A percentile compares a stretch with the other conserved stretches of the same genome.
Conservation (phyloP, 2,888 invertebrate species). For the Meandrusa payeni region DNA sequence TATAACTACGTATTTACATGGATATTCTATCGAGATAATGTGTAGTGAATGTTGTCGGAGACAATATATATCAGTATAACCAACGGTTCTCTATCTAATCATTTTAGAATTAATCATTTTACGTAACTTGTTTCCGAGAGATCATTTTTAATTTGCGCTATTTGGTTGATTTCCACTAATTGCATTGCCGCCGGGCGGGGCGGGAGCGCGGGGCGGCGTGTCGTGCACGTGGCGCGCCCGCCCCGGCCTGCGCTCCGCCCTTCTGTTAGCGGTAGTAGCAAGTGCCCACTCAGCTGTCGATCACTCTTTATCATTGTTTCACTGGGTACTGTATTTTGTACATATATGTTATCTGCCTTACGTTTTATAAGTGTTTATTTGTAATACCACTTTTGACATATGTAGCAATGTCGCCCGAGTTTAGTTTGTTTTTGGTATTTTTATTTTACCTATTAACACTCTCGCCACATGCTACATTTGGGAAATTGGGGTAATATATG, state of each 20-base stretch:
- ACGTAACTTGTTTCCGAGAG: slow-evolving; percentile 53
- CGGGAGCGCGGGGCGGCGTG: slow-evolving; percentile 20
- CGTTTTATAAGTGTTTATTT: slow-evolving; percentile 78
- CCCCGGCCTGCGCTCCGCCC: slow-evolving; percentile 25
- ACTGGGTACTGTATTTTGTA: slow-evolving; percentile 75
- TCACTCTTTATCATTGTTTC: slow-evolving; percentile 75
- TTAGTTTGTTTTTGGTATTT: slow-evolving; percentile 62
- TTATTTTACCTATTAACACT: slow-evolving; percentile 66
- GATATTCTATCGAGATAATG: slow-evolving; percentile 80
- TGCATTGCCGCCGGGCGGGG: slow-evolving; percentile 29
- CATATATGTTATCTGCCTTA: slow-evolving; percentile 79
- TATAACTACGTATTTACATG: slow-evolving; percentile 63
- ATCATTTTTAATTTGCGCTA: slow-evolving; percentile 50
- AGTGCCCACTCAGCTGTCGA: slow-evolving; percentile 55
- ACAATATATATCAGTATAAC: slow-evolving; percentile 60
- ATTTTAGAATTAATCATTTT: slow-evolving; percentile 53
- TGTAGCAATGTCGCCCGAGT: slow-evolving; percentile 80
- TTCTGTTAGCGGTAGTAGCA: slow-evolving; percentile 30
- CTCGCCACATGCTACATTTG: slow-evolving; percentile 80
- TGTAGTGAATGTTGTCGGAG: slow-evolving; percentile 78
- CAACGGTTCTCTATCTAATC: slow-evolving; percentile 42
- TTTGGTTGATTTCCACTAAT: slow-evolving; percentile 40
- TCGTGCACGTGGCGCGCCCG: no score
- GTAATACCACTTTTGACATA: slow-evolving; percentile 82
- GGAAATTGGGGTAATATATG: slow-evolving; percentile 85